Evolutionary conservation across 37 sponge, comb jelly and placozoan species (phyloP).

Genomic region (Chondrilla cf. caribensis): DNA sequence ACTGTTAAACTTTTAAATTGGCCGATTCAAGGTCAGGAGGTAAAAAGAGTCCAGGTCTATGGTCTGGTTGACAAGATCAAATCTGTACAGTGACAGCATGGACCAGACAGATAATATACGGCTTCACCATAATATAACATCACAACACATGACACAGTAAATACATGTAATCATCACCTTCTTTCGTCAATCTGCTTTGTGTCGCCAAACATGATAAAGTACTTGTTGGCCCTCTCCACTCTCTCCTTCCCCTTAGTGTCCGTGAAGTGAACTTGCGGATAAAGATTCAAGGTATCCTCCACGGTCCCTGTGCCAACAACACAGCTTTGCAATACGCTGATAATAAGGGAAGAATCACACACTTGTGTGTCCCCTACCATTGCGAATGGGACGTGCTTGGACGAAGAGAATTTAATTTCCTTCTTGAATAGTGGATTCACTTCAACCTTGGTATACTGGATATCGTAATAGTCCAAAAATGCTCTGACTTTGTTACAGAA

Average conservation of each 20-base stretch:
- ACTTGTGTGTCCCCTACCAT: slow-evolving; percentile 44
- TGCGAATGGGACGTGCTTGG: slow-evolving; percentile 71
- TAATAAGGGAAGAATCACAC: slow-evolving; percentile 74
- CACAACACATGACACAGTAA: too few species aligned
- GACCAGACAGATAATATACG: too few species aligned
- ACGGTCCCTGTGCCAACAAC: slow-evolving; percentile 31
- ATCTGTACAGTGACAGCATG: too few species aligned
- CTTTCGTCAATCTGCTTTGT: slow-evolving; percentile 35
- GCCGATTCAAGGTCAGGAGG: too few species aligned
- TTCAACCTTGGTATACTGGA: slow-evolving; percentile 67
- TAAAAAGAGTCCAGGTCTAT: too few species aligned
- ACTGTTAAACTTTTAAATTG: too few species aligned
- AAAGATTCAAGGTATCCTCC: slow-evolving; percentile 41
- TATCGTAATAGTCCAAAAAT: slow-evolving; percentile 72
- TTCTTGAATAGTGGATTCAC: slow-evolving; percentile 80
- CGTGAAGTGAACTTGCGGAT: slow-evolving; percentile 57
- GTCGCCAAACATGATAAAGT: slow-evolving; percentile 74
- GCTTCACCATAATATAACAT: too few species aligned
- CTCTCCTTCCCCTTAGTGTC: slow-evolving; percentile 54
- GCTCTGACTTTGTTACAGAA: slow-evolving; percentile 89
- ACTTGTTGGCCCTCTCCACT: slow-evolving; percentile 78
- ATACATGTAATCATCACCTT: too few species aligned
- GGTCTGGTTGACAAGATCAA: too few species aligned
- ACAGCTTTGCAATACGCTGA: slow-evolving; percentile 67
- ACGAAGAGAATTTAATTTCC: slow-evolving; percentile 61